Evolutionary conservation across 35 echinoderm and acorn worm species (phyloP), one percentile per base, ranked within the genome.

Genomic region (Amphiura filiformis): DNA sequence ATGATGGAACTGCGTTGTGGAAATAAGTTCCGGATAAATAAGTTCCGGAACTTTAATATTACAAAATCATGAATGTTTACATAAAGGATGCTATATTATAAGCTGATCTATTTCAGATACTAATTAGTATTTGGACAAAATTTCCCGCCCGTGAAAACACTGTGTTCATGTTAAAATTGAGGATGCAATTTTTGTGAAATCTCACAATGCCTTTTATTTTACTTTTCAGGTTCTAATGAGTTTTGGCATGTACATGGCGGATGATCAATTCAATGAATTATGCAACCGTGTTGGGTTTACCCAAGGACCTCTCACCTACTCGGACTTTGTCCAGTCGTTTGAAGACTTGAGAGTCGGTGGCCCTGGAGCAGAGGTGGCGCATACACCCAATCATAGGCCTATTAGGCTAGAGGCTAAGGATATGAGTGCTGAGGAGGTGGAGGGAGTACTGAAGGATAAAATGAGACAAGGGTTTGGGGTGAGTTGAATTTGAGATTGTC

Each of bases 221-320:
- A 4, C 41, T 9, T 75, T 33, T 23, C 34, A 99, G 93, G 96
- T 99, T 18, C 78, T 99, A 22, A 39, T 87, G 32, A 92, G 86
- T 78, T 99, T 99, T 92, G 96, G 96, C 20, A 99, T 99, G 96
- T 99, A 94, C 88, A 99, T 99, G 96, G 56, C 56, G 13, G 88
- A 99, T 39, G 93, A 95, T 0, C 96, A 99, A 78, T 99, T 99
- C 40, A 56, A 41, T 15, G 35, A 84, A 26, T 90, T 99, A 13
- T 89, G 89, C 76, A 37, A 82, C 32, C 75, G 75, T 7, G 39
- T 99, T 22, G 96, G 93, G 34, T 90, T 99, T 65, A 83, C 47
- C 32, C 36, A 75, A 35, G 87, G 87, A 2, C 41, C 87, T 23
- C 87, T 99, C 80, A 94, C 87, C 0, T 99, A 99, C 87, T 80